Evolutionary conservation across 2,113 vertebrate species (phyloP).

Genomic region (Camelus bactrianus): DNA sequence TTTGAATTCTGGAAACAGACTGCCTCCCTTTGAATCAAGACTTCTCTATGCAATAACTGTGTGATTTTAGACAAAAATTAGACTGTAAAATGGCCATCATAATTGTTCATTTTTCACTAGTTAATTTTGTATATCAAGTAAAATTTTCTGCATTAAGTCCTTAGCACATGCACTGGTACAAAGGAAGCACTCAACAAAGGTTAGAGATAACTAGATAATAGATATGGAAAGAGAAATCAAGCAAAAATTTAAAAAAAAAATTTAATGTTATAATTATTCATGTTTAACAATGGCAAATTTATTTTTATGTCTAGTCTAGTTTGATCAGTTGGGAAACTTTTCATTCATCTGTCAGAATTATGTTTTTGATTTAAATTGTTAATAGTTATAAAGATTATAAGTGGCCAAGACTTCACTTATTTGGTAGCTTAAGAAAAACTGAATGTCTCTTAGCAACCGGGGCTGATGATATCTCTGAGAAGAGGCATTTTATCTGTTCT

Average conservation of each 20-base stretch:
- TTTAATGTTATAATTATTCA: neutral
- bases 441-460: constrained; percentile 63
- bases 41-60: neutral
- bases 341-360: neutral
- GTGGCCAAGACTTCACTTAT: neutral
- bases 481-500: neutral
- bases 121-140: neutral
- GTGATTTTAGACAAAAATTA: constrained; percentile 8
- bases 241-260: neutral
- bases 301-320: neutral
- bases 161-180: neutral
- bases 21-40: neutral
- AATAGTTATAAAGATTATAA: constrained; percentile 1
- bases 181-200: neutral
- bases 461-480: neutral
- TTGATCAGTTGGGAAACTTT: neutral
- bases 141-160: neutral
- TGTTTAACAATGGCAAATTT: neutral
- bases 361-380: constrained; percentile 23
- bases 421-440: constrained; percentile 41
- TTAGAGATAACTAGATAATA: neutral
- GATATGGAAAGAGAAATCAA: neutral
- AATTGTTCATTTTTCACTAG: neutral
- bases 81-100: neutral
- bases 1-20: constrained; percentile 3